Evolutionary conservation across 2,888 invertebrate genomes (phyloP), one percentile per base, ranked within the genome.

Genomic region (Pilophorus perplexus): DNA sequence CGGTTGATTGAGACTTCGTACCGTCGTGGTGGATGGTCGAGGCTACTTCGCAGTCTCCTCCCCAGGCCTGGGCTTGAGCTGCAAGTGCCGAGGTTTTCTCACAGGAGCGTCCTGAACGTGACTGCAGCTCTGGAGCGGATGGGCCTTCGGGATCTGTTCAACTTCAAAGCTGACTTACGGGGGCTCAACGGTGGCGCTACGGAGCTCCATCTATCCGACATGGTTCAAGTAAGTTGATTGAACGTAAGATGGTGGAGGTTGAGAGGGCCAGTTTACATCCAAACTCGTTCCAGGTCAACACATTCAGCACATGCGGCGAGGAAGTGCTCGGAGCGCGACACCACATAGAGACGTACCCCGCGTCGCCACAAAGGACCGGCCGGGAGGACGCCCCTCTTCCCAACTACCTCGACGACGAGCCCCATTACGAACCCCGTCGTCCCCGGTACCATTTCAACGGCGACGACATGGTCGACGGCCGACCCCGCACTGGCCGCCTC

Each of bases 301-400:
- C 86, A n/a, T 91, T 92, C 75, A 87, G 86, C 67, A 90, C 89
- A 12, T 91, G 91, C 71, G 90, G 88, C 0, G 90, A 80, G 59
- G 78, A 90, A 73, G 81, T 83, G 57, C 81, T 87, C 20, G 85
- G 83, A 22, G 87, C 88, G 28, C 84, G 86, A 64, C 90, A 90
- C 75, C 90, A 90, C 72, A 82, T 87, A 1, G 91, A 91, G 76
- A 85, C 88, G 74, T 91, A 90, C 76, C 91, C 90, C 3, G 87
- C 88, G 12, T 84, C 83, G 8, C 81, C 86, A 1, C 72, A 75
- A 40, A 73, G 77, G 40, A 75, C 75, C 66, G 74, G 74, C 6
- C 73, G 78, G 1, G 60, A 62, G n/a, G 64, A 66, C 18, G 66
- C 65, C 4, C n/a, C n/a, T n/a, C 33, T 54, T 22, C 66, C 62